Conservation (phyloP, 2,888 invertebrate genomes). For the Augochlorella aurata region DNA sequence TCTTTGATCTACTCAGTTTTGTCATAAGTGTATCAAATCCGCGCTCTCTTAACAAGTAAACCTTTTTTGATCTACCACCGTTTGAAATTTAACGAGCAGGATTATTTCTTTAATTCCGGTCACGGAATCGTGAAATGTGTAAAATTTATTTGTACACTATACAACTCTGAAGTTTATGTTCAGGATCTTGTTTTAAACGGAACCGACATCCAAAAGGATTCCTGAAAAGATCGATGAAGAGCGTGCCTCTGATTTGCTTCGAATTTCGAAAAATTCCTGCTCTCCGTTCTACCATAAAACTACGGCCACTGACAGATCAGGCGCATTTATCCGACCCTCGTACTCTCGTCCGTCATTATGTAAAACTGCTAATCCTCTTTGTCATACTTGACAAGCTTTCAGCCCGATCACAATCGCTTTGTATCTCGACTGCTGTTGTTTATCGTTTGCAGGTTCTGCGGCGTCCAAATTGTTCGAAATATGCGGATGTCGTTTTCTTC, state of each 20-base stretch:
- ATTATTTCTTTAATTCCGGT: too few relatives aligned
- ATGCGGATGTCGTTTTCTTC: not conserved
- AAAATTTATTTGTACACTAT: not conserved
- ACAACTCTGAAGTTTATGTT: not conserved
- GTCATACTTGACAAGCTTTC: slow-evolving; percentile 41
- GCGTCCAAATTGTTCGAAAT: not conserved
- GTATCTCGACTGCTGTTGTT: slow-evolving; percentile 20
- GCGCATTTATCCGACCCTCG: slow-evolving; percentile 57
- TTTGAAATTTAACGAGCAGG: too few relatives aligned
- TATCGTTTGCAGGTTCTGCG: slow-evolving; percentile 30
- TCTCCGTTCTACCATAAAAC: slow-evolving; percentile 52
- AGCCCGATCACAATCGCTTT: slow-evolving; percentile 29
- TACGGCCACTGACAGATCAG: slow-evolving; percentile 52
- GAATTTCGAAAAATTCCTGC: slow-evolving; percentile 43
- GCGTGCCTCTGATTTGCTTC: slow-evolving; percentile 19
- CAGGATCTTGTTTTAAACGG: not conserved
- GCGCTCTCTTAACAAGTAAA: too few relatives aligned
- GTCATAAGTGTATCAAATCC: too few relatives aligned
- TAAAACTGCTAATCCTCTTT: slow-evolving; percentile 70
- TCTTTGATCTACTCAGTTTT: too few relatives aligned
- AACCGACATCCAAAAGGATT: not conserved
- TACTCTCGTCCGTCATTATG: slow-evolving; percentile 60
- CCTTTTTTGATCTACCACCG: too few relatives aligned
- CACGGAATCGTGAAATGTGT: too few relatives aligned
- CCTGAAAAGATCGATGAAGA: not conserved